Evolutionary conservation across 2,797 vertebrate genomes (phyloP), one percentile per base, ranked within the genome.

Genomic region (Rhynchonycteris naso): DNA sequence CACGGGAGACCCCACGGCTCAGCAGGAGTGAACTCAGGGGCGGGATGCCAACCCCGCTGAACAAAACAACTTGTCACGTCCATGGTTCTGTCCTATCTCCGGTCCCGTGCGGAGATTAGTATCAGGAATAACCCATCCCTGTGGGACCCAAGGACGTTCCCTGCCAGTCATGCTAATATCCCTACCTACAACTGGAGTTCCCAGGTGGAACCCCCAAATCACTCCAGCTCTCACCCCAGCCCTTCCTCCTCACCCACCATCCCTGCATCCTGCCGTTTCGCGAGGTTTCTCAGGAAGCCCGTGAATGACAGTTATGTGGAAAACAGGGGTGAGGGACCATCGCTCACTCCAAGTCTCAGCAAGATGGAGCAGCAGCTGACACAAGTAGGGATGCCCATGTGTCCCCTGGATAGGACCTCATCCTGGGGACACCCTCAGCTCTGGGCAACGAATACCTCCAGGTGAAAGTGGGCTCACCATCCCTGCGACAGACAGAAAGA

Each of bases 391-490:
- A 84, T 35, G 84, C 24, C 5, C 83, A 58, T 26, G 30, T 86
- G 30, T 59, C 61, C 72, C 68, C 91, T 92, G 90, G 76, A 94
- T 78, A 75, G 89, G 78, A 71, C 88, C 61, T 92, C 68, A 59
- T 66, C 76, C 65, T 72, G 58, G 30, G 90, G 82, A 68, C 75
- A 83, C 18, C 28, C 74, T 43, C 43, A 43, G 43, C 43, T 43
- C 43, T 43, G 43, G 43, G 43, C 43, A 43, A 43, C 43, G 8
- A 43, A 43, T 7, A 1, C 88, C 84, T 91, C 78, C 85, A 92
- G 95, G 92, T 95, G 95, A 96, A 93, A 75, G 91, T 74, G 26
- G 79, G 75, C 90, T 95, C 96, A 93, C 78, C 84, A 68, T 72
- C 43, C 47, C 82, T 61, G 13, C 81, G 80, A 79, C 33, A 82